Percentiles rank a stretch among this genome's conserved stretches.
Conservation (phyloP, 2,113 vertebrate species). For the Upupa epops region DNA sequence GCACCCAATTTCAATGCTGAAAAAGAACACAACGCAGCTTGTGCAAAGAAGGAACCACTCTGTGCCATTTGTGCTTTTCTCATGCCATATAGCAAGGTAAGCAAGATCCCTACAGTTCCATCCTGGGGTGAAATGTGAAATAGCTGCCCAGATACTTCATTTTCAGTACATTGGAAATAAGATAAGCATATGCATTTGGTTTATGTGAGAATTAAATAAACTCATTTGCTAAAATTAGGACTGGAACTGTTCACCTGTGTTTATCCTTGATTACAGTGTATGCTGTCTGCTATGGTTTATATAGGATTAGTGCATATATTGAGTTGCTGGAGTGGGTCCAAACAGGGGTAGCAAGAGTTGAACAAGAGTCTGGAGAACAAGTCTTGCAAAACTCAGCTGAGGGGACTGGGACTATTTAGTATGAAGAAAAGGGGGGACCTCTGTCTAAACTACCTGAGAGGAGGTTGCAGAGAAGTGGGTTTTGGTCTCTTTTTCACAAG, state of each 20-base stretch:
- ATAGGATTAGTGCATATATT: accelerated
- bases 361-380: too few species aligned
- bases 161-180: background rate
- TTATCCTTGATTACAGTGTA: background rate
- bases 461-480: too few species aligned
- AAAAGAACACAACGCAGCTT: slow-evolving; percentile 86
- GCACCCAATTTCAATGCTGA: slow-evolving; percentile 85
- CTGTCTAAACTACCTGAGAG: too few species aligned
- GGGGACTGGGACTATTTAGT: too few species aligned
- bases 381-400: too few species aligned
- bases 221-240: background rate
- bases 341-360: too few species aligned
- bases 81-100: slow-evolving; percentile 93
- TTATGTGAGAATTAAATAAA: background rate
- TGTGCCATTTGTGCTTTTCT: slow-evolving; percentile 96
- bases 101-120: background rate
- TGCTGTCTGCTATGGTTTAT: background rate
- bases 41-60: slow-evolving; percentile 81
- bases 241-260: background rate
- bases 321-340: background rate
- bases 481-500: too few species aligned
- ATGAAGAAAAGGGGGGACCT: too few species aligned
- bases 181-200: background rate
- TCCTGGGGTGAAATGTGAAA: background rate
- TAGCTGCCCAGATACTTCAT: background rate